Evolutionary conservation across 2,797 vertebrate genomes (phyloP), one percentile per base, ranked within the genome.

Genomic region (Enteromius anoplus): DNA sequence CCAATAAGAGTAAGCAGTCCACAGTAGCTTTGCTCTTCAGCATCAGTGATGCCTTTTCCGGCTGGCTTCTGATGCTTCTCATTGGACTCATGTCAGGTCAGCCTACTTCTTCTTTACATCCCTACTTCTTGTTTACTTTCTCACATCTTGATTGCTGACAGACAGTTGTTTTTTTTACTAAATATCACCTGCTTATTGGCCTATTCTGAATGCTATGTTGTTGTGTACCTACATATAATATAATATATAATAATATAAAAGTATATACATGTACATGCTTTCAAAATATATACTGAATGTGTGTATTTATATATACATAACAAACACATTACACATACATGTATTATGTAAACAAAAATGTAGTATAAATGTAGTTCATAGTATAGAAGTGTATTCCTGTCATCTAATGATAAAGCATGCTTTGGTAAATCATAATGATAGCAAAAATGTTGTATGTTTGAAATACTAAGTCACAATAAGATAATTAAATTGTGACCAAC

Each of bases 41-140:
- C 0, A 84, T 99, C 88, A 96, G 94, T 0, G 98, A 99, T 11
- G 97, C 97, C 26, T 99, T 98, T 87, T 98, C 98, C 0, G 98
- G 97, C 14, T 99, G 98, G 98, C 85, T 99, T 71, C 86, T 99
- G 86, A 98, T 99, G 98, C 95, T 99, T 6, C 94, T 98, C 72
- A 96, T 99, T 68, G 98, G 98, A 7, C 93, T 99, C 85, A 91
- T 95, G 89, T 95, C 98, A 96, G 98, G 98, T 99, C 91, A 91
- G 91, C 62, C 32, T 21, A 62, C 69, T 37, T 80, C 60, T 71
- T 83, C 42, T 83, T 75, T 66, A 66, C 17, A 29, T 77, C 9
- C 51, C 17, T 37, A 8, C 37, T 60, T 65, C 11, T 10, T 55
- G 53, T 55, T n/a, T 29, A 32, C 37, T 14, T 49, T 79, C 0